Percentiles rank a stretch among this genome's conserved stretches.
These are phyloP conservation scores for Anguilla anguilla DNA, from an alignment of 2,797 vertebrate genomes.

Conservation along the genomic window DNA sequence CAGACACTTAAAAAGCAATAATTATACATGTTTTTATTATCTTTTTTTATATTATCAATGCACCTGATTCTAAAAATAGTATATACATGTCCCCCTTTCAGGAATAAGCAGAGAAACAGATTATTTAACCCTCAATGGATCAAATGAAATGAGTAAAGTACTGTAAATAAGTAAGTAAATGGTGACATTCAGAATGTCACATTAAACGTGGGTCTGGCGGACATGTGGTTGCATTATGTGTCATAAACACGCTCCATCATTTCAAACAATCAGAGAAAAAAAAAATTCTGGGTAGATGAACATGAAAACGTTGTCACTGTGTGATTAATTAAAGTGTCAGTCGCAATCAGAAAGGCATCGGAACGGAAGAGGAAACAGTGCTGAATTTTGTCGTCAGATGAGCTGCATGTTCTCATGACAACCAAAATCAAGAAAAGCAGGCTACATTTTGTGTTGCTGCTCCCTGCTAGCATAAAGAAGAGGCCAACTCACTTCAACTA, in stretches of 20 bases:
- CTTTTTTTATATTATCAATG: not conserved
- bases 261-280: not conserved
- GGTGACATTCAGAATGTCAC: not conserved
- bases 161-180: not conserved
- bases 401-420: slow-evolving; percentile 36
- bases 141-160: too few species aligned
- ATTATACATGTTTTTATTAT: not conserved
- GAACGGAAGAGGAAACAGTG: not conserved
- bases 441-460: not conserved
- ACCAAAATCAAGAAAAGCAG: slow-evolving; percentile 14
- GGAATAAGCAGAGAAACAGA: not conserved
- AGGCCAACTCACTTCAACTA: not conserved
- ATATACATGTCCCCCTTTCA: not conserved
- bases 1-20: not conserved
- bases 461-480: not conserved
- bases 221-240: not conserved
- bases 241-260: not conserved
- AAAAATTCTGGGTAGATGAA: not conserved
- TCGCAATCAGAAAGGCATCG: not conserved
- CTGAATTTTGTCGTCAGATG: not conserved
- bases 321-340: not conserved
- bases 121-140: not conserved
- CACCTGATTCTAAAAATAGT: not conserved
- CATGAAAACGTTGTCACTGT: not conserved
- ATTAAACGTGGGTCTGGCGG: too few species aligned